A percentile compares a stretch with the other conserved stretches of the same genome.
Conservation (phyloP, 2,113 vertebrate species). For the Oncorhynchus clarkii region DNA sequence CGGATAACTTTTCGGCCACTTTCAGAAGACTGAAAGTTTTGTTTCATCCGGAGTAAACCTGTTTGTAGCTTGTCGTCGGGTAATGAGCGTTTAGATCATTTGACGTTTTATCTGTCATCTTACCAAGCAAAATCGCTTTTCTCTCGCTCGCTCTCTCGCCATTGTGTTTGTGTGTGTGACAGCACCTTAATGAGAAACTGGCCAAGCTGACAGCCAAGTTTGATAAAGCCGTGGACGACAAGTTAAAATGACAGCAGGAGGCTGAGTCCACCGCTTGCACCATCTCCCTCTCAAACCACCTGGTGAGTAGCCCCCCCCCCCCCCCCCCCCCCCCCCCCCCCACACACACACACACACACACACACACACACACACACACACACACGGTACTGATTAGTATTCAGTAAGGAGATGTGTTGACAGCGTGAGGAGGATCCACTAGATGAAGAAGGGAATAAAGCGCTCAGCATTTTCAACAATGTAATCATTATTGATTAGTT, state of each 20-base stretch:
- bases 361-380: no score
- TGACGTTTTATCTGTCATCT: slow-evolving; percentile 27
- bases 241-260: slow-evolving; percentile 90
- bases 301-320: no score
- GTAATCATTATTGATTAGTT: not conserved
- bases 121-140: slow-evolving; percentile 31
- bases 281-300: slow-evolving; percentile 89
- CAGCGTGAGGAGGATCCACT: slow-evolving; percentile 48
- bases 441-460: slow-evolving; percentile 25
- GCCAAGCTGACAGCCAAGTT: slow-evolving; percentile 86
- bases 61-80: slow-evolving; percentile 9
- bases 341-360: no score
- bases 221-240: slow-evolving; percentile 89
- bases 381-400: slow-evolving; percentile 40
- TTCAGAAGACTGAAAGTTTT: slow-evolving; percentile 31
- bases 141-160: slow-evolving; percentile 11
- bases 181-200: slow-evolving; percentile 92
- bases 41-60: slow-evolving; percentile 8
- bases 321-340: no score
- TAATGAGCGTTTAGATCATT: slow-evolving; percentile 23
- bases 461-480: not conserved
- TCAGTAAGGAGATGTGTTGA: slow-evolving; percentile 51
- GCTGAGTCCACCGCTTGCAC: slow-evolving; percentile 83
- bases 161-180: slow-evolving; percentile 27
- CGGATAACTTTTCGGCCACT: slow-evolving; percentile 49